Evolutionary conservation across 2,797 vertebrate species (phyloP).

Genomic region (Intellagama lesueurii): DNA sequence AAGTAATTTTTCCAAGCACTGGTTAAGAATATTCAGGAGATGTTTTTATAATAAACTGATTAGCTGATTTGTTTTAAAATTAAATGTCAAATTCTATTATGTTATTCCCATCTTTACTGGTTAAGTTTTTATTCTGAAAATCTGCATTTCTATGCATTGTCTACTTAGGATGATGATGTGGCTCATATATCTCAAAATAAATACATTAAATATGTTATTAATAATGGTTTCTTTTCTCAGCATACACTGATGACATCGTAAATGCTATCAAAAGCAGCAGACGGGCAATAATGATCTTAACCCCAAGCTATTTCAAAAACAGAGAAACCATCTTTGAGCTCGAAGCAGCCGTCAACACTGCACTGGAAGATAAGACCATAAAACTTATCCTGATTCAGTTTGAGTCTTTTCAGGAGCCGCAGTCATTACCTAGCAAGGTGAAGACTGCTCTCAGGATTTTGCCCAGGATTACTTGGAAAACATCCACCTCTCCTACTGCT

Average conservation of each 20-base stretch:
- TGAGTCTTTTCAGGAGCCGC: constrained; percentile 73
- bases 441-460: constrained; percentile 85
- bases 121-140: background rate
- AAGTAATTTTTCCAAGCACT: background rate
- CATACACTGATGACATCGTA: constrained; percentile 87
- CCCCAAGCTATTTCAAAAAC: constrained; percentile 79
- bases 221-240: constrained; percentile 73
- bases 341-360: constrained; percentile 85
- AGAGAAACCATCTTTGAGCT: constrained; percentile 85
- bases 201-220: background rate
- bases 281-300: constrained; percentile 86
- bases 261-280: constrained; percentile 83
- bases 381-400: constrained; percentile 88
- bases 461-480: constrained; percentile 82
- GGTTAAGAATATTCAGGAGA: background rate
- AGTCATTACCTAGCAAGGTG: constrained; percentile 81
- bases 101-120: background rate
- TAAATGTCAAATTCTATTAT: background rate
- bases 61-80: background rate
- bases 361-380: constrained; percentile 79
- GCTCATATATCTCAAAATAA: background rate
- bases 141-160: background rate
- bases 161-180: no score
- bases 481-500: constrained; percentile 63
- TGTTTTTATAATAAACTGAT: background rate